Conservation (phyloP, 2,888 invertebrate species). For the Clivina fossor region DNA sequence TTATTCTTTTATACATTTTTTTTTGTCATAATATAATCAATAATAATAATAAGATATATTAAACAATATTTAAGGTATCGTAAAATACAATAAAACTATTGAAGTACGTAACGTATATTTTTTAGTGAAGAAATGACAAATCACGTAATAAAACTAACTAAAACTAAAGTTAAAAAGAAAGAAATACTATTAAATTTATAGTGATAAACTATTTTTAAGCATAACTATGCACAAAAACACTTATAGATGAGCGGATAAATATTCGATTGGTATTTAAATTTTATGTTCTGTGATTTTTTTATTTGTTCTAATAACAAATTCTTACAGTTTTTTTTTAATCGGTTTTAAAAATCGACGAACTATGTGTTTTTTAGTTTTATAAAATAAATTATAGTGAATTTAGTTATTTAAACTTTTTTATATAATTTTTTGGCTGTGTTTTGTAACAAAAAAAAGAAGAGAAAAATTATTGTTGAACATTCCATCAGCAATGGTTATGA, state of each 20-base stretch:
- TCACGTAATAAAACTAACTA: conserved; percentile 1
- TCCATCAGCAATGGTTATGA: no score
- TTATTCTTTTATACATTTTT: no score
- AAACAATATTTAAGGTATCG: conserved; percentile 11
- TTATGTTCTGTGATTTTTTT: conserved; percentile 25
- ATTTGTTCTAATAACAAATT: background rate
- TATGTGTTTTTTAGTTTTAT: no score
- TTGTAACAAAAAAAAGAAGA: no score
- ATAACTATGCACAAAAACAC: conserved; percentile 14
- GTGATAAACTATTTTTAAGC: conserved; percentile 29
- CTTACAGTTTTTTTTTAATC: background rate
- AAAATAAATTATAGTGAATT: no score
- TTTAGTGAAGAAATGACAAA: conserved; percentile 1
- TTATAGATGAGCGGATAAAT: background rate
- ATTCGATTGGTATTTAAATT: conserved; percentile 24
- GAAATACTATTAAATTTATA: conserved; percentile 26
- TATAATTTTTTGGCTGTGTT: conserved; percentile 22
- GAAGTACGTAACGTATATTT: conserved; percentile 24
- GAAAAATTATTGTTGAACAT: conserved; percentile 24
- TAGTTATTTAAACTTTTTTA: conserved; percentile 3
- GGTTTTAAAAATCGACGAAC: background rate
- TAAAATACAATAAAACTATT: conserved; percentile 13
- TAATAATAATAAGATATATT: conserved; percentile 29
- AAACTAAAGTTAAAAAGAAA: conserved; percentile 3
- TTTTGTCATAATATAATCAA: conserved; percentile 23